Evolutionary conservation across 1,140 invertebrate genomes (phyloP).

Genomic region (Tyrophagus putrescentiae): DNA sequence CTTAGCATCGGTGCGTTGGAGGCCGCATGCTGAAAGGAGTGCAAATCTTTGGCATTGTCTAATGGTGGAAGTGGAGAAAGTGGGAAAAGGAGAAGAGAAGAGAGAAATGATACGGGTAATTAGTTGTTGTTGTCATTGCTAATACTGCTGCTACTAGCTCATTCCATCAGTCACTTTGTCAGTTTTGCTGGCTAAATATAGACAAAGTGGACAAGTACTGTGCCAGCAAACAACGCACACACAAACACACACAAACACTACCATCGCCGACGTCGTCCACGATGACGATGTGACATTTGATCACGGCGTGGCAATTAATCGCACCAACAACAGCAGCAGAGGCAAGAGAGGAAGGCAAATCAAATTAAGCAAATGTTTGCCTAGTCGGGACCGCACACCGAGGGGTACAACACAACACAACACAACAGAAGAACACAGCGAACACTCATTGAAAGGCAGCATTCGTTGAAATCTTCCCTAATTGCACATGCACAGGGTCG

Average conservation of each 20-base stretch:
- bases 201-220: no score
- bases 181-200: no score
- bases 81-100: conserved; percentile 6
- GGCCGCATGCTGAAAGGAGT: background rate
- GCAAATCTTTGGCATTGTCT: conserved; percentile 3
- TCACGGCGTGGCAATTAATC: conserved; percentile 9
- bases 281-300: no score
- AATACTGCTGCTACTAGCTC: no score
- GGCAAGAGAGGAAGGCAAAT: no score
- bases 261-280: no score
- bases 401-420: background rate
- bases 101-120: background rate
- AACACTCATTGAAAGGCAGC: no score
- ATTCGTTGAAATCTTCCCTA: conserved; percentile 1
- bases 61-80: background rate
- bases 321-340: background rate
- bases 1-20: background rate
- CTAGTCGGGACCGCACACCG: background rate
- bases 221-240: no score
- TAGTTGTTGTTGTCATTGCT: background rate
- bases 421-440: no score
- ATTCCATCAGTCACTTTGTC: no score
- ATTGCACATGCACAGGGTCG: background rate
- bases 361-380: conserved; percentile 7
- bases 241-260: no score